phyloP scores from a whole-genome alignment of 2,888 invertebrate species.

The Microplitis deprimator region DNA sequence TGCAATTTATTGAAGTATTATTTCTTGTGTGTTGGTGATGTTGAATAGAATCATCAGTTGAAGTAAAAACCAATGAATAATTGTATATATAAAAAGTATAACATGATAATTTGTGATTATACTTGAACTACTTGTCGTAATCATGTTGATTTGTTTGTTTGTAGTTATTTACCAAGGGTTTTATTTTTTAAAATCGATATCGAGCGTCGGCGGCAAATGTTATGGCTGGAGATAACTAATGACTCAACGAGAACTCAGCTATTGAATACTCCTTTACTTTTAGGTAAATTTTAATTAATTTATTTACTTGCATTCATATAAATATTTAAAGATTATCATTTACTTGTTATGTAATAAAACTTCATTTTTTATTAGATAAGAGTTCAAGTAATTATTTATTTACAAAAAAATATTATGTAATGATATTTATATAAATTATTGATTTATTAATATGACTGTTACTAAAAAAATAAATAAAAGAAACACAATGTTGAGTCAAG shows the following conservation, averaged over 20 bases:
- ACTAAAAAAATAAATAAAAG: background rate
- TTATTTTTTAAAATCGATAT: slow-evolving; percentile 14
- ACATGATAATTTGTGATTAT: slow-evolving; percentile 6
- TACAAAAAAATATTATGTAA: background rate
- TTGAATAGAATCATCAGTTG: background rate
- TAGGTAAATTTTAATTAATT: slow-evolving; percentile 6
- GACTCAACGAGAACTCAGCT: background rate
- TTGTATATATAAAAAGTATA: background rate
- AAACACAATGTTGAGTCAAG: background rate
- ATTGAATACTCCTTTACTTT: background rate
- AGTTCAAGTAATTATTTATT: background rate
- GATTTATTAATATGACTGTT: background rate
- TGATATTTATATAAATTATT: background rate
- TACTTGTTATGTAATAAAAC: background rate
- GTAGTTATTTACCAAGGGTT: background rate
- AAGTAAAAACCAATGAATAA: background rate
- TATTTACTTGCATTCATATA: background rate
- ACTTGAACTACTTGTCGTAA: background rate
- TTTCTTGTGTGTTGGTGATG: background rate
- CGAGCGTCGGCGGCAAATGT: slow-evolving; percentile 11
- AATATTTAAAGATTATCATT: background rate
- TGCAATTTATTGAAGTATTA: no score
- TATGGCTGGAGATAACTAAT: slow-evolving; percentile 20
- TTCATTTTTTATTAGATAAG: background rate
- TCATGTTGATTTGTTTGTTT: background rate